Base-by-base conservation (phyloP, 2,888 invertebrate genomes). In the Drosophila austrosaltans region DNA sequence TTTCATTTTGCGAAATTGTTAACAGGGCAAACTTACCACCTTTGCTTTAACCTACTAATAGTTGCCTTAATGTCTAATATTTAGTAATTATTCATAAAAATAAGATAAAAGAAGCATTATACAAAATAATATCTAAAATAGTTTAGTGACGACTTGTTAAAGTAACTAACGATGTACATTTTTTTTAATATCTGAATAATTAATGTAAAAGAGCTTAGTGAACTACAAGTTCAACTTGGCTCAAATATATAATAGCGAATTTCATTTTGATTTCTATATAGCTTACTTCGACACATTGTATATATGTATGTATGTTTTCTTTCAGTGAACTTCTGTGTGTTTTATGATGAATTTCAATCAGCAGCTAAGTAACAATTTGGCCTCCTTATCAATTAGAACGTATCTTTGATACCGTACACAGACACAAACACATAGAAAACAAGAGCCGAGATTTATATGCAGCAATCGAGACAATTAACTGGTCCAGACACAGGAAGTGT, bases 381-480 rank as follows among this genome's bases (percentile, higher is more conserved):
- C 63, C 72, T 30, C 71, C 75, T 78, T 85, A 85, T 85, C 85
- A 87, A 85, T 87, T 87, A 87, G 80, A 78, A 60, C 71, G 58
- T 63, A 76, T 75, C 77, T 63, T 63, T 44, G 39, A 53, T 71
- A 63, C 53, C 28, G 44, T 10, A 42, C 30, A 58, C 53, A 56
- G 22, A 59, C 32, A 57, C 30, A 53, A 59, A 62, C 53, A 61
- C 60, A 56, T 7, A 40, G n/a, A 54, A 2, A 25, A 12, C 2
- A 7, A 48, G n/a, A 42, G 42, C 25, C 66, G 65, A 80, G 85
- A 83, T 87, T 87, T 82, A 87, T 87, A 82, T 72, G 63, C 59
- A 64, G 74, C 87, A 82, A 85, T 83, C 83, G 76, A 75, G 72
- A 72, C 87, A 83, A 83, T 87, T 87, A 87, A 73, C 73, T 66